These are phyloP conservation scores for Corythucha ciliata DNA, from an alignment of 2,888 invertebrate species.

Conservation along the genomic window DNA sequence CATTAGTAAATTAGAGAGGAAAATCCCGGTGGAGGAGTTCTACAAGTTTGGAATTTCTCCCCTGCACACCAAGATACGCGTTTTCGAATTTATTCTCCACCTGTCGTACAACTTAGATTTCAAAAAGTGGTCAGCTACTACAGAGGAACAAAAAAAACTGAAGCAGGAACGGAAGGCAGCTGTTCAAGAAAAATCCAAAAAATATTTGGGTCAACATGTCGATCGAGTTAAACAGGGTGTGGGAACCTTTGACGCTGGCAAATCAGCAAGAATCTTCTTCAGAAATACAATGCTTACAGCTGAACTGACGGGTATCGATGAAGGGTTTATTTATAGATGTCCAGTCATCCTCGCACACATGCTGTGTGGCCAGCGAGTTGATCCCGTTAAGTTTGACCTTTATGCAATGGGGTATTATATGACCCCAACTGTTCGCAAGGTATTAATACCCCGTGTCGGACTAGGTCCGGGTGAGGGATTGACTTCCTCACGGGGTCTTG, in stretches of 20 bases:
- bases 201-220: slow-evolving; percentile 3
- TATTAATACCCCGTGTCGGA: too few species aligned
- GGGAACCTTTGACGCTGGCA: slow-evolving; percentile 5
- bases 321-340: too few species aligned
- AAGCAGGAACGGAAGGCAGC: slow-evolving; percentile 2
- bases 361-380: too few species aligned
- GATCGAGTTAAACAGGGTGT: slow-evolving; percentile 6
- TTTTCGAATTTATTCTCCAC: slow-evolving; percentile 6
- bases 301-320: not conserved
- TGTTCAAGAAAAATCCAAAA: slow-evolving; percentile 1
- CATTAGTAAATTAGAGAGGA: not conserved
- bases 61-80: slow-evolving; percentile 5
- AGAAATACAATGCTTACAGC: not conserved
- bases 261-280: not conserved
- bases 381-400: too few species aligned
- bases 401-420: too few species aligned
- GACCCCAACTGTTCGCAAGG: too few species aligned
- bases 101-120: slow-evolving; percentile 6
- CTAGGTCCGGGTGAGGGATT: too few species aligned
- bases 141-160: not conserved
- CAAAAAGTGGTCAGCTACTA: slow-evolving; percentile 14
- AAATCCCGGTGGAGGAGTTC: not conserved
- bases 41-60: slow-evolving; percentile 10
- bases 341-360: too few species aligned
- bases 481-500: too few species aligned